Conservation (phyloP, 1,140 invertebrate species). For the Luehdorfia chinensis region DNA sequence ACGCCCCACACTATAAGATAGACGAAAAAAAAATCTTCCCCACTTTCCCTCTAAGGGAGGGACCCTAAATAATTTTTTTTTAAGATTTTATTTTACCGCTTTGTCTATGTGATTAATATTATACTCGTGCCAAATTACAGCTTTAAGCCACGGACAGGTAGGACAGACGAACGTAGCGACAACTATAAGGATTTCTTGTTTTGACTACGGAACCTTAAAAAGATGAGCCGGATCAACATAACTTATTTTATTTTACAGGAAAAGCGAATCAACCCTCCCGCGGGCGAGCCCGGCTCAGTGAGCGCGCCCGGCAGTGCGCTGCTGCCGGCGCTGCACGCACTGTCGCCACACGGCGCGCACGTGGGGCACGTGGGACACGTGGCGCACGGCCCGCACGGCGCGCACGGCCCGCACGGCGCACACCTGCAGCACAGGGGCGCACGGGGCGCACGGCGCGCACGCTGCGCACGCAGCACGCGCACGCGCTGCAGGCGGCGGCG, state of each 20-base stretch:
- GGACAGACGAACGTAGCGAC: no score
- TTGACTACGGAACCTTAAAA: no score
- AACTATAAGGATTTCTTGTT: no score
- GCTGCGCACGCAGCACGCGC: slow-evolving; percentile 25
- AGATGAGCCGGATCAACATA: no score
- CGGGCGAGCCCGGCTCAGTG: slow-evolving; percentile 40
- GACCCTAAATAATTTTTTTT: no score
- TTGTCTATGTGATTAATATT: no score
- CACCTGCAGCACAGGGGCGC: slow-evolving; percentile 26
- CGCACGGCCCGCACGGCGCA: slow-evolving; percentile 25
- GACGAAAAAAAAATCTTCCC: no score
- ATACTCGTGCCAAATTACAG: no score
- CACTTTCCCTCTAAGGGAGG: no score
- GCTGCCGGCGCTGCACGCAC: slow-evolving; percentile 37
- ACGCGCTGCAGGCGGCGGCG: slow-evolving; percentile 31
- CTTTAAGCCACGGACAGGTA: no score
- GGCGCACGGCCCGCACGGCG: slow-evolving; percentile 28
- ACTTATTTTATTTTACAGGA: slow-evolving; percentile 52
- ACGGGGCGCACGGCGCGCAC: slow-evolving; percentile 21
- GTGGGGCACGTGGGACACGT: slow-evolving; percentile 28
- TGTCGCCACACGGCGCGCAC: slow-evolving; percentile 30
- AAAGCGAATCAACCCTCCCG: slow-evolving; percentile 65
- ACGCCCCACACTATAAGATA: no score
- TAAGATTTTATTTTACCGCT: no score
- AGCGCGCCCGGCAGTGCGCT: slow-evolving; percentile 33